Conservation (phyloP, 2,797 vertebrate species). For the Emys orbicularis region DNA sequence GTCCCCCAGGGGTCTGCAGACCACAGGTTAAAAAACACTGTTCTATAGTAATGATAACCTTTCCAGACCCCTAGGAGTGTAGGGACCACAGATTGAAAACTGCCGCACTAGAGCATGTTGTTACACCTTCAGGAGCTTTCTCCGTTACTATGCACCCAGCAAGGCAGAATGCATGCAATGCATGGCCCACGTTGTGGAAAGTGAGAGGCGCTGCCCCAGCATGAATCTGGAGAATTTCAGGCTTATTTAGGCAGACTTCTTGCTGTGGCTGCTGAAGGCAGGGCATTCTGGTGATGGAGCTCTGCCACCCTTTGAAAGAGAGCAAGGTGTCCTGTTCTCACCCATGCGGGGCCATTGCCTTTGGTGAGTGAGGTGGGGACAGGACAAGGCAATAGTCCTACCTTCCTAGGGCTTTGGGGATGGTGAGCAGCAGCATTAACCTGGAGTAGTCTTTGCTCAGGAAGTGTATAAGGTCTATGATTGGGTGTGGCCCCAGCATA, state of each 20-base stretch:
- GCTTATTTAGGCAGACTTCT: not conserved
- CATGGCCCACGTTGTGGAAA: not conserved
- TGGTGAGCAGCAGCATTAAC: not conserved
- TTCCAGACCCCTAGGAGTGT: no score
- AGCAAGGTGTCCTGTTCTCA: not conserved
- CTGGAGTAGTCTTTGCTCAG: not conserved
- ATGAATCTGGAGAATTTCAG: not conserved
- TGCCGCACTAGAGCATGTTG: not conserved
- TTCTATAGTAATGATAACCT: no score
- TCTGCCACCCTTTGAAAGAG: no score
- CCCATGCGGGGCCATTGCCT: not conserved
- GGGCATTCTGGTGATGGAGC: not conserved
- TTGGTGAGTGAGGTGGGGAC: not conserved
- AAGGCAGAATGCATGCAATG: not conserved
- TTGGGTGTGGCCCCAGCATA: no score
- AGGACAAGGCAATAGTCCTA: not conserved
- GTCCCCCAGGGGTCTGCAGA: no score
- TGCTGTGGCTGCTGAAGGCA: not conserved
- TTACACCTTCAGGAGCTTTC: not conserved
- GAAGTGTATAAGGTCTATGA: not conserved
- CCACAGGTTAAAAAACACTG: no score
- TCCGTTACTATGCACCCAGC: not conserved
- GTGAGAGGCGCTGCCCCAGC: not conserved
- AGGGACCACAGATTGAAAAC: no score
- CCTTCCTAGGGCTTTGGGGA: not conserved